A percentile compares a stretch with the other conserved stretches of the same genome.
Evolutionary conservation across 2,113 vertebrate species (phyloP).

Genomic region (Chaetops frenatus): DNA sequence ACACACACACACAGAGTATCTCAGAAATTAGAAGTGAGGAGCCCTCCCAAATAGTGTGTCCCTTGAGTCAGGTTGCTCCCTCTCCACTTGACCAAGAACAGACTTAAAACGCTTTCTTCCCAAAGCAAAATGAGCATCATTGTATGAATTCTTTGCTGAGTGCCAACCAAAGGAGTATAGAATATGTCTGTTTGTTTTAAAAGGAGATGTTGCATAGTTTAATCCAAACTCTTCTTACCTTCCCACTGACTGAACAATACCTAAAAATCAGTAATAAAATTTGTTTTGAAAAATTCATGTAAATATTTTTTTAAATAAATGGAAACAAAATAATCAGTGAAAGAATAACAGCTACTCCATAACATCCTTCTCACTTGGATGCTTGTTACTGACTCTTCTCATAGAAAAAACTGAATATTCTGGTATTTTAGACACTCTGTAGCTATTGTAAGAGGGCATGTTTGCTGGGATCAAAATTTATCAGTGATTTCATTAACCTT

Average conservation of each 20-base stretch:
- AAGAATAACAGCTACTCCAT: not conserved
- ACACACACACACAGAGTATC: not conserved
- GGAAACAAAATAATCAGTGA: not conserved
- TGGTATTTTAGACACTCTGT: not conserved
- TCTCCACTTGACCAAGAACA: not conserved
- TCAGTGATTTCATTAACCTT: not conserved
- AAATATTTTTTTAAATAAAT: not conserved
- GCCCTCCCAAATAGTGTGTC: fast-evolving
- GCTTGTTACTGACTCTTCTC: not conserved
- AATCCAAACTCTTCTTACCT: not conserved
- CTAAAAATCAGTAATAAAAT: not conserved
- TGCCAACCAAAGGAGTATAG: not conserved
- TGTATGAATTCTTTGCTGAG: not conserved
- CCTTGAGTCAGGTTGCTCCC: not conserved
- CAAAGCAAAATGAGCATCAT: not conserved
- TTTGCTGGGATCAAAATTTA: not conserved
- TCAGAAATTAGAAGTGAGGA: not conserved
- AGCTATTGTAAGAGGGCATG: not conserved
- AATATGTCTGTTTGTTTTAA: not conserved
- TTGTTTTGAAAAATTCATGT: not conserved
- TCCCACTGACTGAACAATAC: not conserved
- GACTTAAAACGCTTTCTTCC: not conserved
- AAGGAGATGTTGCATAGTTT: not conserved
- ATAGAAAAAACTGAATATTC: not conserved
- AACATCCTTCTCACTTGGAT: not conserved